Conservation (phyloP, 2,888 invertebrate genomes). For the Tetragnatha montana region DNA sequence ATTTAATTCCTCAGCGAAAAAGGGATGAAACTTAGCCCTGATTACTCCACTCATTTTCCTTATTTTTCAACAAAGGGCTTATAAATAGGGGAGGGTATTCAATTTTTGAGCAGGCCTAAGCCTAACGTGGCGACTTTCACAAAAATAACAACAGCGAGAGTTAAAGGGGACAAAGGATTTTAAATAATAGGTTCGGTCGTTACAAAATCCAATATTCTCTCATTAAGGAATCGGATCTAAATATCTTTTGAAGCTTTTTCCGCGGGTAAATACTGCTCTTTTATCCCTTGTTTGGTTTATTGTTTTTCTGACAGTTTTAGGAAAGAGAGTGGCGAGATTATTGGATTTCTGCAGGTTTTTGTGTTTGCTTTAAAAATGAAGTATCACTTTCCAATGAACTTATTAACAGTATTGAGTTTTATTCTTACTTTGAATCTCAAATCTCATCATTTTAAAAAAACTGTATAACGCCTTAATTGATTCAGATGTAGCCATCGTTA, state of each 20-base stretch:
- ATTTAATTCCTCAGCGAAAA: neutral
- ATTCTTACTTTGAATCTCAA: neutral
- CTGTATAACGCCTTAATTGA: neutral
- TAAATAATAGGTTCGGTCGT: neutral
- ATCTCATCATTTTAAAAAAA: neutral
- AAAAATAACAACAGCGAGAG: neutral
- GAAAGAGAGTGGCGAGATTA: neutral
- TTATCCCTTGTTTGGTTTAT: neutral
- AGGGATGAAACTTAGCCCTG: neutral
- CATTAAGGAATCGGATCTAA: neutral
- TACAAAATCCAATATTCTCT: conserved; percentile 1
- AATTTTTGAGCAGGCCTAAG: neutral
- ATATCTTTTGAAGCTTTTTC: neutral
- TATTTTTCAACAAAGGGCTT: neutral
- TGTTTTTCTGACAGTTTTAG: neutral
- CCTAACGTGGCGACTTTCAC: neutral
- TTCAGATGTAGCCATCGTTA: neutral
- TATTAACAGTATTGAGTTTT: neutral
- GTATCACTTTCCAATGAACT: neutral
- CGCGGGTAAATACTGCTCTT: neutral
- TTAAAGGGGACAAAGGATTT: neutral
- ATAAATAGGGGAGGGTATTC: neutral
- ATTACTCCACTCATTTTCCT: neutral
- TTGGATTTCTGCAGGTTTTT: neutral
- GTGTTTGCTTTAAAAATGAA: neutral